Evolutionary conservation across 2,113 vertebrate species (phyloP), one percentile per base, ranked within the genome.

Genomic region (Vimba vimba): DNA sequence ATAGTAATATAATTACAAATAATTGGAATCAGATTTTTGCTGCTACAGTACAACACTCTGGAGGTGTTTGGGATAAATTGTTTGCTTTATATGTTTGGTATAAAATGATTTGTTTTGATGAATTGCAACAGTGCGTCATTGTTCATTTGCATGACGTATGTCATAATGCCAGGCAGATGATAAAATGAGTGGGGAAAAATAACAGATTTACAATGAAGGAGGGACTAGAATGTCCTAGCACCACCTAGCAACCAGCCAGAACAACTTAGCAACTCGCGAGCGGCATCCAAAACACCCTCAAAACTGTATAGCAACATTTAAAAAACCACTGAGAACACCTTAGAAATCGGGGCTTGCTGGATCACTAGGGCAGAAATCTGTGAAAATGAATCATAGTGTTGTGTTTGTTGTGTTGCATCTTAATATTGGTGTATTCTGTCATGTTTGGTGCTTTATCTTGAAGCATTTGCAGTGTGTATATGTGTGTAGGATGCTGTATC

Each of bases 391-490:
- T 45, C 12, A 45, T 9, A 47, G 17, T 6, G 12, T 50, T 75
- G 9, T 23, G 10, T 43, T 9, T 43, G 19, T 71, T 39, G 33
- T 71, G 68, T 71, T 71, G 12, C 23, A 74, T 25, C 71, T 47
- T 12, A 25, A 47, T 13, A 39, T 10, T 43, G 4, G 5, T 74
- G 43, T 47, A 25, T n/a, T 2, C 39, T 45, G 71, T 25, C 43
- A 74, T 74, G 43, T 47, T 45, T 74, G 71, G 23, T 75, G 71
- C n/a, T 74, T 47, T 50, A 75, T 75, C 43, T 50, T 47, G 3
- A 75, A 75, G 23, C 8, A 25, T 27, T 45, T 75, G 43, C 71
- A 6, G 71, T 74, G 43, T 47, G n/a, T 27, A 6, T n/a, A 39
- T 74, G 3, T 47, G 71, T 75, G 71, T 47, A 50, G 43, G 71